phyloP scores from a whole-genome alignment of 2,797 vertebrate species.

The Poliocrania exsul region DNA sequence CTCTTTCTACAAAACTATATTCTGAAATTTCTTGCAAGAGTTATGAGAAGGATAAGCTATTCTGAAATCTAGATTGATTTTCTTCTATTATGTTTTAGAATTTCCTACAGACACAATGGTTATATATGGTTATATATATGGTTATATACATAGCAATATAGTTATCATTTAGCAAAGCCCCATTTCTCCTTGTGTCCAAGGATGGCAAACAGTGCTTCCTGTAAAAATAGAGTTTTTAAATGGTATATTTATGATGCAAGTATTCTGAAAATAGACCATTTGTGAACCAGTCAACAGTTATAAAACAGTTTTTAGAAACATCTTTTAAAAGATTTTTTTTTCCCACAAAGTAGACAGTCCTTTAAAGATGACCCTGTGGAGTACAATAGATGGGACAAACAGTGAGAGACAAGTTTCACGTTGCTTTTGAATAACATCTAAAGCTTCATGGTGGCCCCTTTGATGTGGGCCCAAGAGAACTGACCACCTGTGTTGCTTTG shows the following conservation, averaged over 20 bases:
- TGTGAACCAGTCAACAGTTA: neutral
- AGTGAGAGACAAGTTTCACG: slow-evolving; percentile 59
- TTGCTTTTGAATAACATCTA: neutral
- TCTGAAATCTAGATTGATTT: neutral
- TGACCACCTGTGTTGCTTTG: slow-evolving; percentile 51
- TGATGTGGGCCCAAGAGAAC: slow-evolving; percentile 63
- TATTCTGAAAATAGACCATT: neutral
- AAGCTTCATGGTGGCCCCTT: slow-evolving; percentile 68
- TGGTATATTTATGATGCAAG: neutral
- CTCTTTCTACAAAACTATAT: neutral
- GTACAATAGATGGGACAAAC: neutral
- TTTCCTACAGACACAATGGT: neutral
- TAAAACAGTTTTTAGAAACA: neutral
- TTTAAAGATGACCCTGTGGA: slow-evolving; percentile 49
- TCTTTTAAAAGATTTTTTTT: neutral
- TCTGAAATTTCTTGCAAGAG: neutral
- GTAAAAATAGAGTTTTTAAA: neutral
- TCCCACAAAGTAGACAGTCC: neutral
- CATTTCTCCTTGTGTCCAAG: neutral
- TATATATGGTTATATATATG: neutral
- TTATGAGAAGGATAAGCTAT: neutral
- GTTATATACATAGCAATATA: neutral
- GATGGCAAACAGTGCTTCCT: neutral
- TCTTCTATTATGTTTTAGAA: rapidly evolving
- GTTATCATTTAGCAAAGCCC: neutral